phyloP scores from a whole-genome alignment of 1,140 invertebrate species.

The Lordiphosa collinella region DNA sequence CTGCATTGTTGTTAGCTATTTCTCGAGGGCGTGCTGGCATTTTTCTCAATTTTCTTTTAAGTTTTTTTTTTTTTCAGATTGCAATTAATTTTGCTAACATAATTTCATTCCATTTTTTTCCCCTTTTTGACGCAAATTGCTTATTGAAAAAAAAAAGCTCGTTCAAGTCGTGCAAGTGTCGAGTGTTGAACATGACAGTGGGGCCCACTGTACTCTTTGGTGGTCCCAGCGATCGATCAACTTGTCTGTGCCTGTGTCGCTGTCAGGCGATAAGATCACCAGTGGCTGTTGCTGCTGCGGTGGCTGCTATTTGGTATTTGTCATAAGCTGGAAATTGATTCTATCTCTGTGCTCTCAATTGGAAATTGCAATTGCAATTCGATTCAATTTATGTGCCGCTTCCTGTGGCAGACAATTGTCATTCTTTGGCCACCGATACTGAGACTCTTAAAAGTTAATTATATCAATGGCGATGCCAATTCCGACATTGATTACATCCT shows the following conservation, averaged over 20 bases:
- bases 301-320: slow-evolving; percentile 7
- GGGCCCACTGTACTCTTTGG: not conserved
- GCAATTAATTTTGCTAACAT: slow-evolving; percentile 49
- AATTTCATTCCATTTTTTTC: slow-evolving; percentile 35
- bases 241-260: slow-evolving; percentile 46
- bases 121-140: slow-evolving; percentile 13
- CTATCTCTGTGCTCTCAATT: slow-evolving; percentile 17
- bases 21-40: slow-evolving; percentile 15
- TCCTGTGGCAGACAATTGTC: slow-evolving; percentile 55
- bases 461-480: slow-evolving; percentile 7
- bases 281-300: not conserved
- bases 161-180: too few species aligned
- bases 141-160: too few species aligned
- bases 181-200: too few species aligned
- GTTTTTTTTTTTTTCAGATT: slow-evolving; percentile 30
- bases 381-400: slow-evolving; percentile 48
- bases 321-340: slow-evolving; percentile 14
- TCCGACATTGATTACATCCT: slow-evolving; percentile 54
- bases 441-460: slow-evolving; percentile 19
- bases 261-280: slow-evolving; percentile 50
- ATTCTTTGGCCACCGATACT: too few species aligned
- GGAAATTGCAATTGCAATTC: slow-evolving; percentile 12
- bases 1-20: not conserved
- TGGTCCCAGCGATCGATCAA: slow-evolving; percentile 51
- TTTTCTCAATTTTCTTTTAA: slow-evolving; percentile 1